Evolutionary conservation across 2,888 invertebrate genomes (phyloP).

Genomic region (Loripinus fragilis): DNA sequence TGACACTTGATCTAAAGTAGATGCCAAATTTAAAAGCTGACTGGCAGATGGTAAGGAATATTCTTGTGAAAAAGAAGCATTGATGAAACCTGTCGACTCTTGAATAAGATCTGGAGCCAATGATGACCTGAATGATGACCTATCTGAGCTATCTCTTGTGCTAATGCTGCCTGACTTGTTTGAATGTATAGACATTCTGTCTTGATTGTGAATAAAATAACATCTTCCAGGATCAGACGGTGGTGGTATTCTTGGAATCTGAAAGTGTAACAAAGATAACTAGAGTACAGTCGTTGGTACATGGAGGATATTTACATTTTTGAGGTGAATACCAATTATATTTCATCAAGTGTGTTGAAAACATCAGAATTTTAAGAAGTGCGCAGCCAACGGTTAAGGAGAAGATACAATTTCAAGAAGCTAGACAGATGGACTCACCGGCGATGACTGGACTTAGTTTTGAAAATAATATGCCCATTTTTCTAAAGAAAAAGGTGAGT

Average conservation of each 20-base stretch:
- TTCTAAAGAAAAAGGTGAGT: too few species aligned
- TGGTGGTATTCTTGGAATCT: conserved; percentile 42
- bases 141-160: not conserved
- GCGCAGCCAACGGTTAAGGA: too few species aligned
- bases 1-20: not conserved
- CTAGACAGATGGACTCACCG: too few species aligned
- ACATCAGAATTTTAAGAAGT: too few species aligned
- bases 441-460: too few species aligned
- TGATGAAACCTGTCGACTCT: not conserved
- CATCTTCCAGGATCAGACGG: conserved; percentile 31
- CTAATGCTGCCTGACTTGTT: not conserved
- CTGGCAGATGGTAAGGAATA: conserved; percentile 20
- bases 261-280: conserved; percentile 5
- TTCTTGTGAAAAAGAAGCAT: conserved; percentile 1
- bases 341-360: too few species aligned
- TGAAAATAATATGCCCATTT: too few species aligned
- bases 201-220: not conserved
- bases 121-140: not conserved
- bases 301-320: too few species aligned
- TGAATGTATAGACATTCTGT: not conserved
- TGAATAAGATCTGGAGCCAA: not conserved
- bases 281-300: too few species aligned
- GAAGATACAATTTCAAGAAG: too few species aligned
- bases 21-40: conserved; percentile 21
- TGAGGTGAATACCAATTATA: too few species aligned